Evolutionary conservation across 2,888 invertebrate genomes (phyloP).

Genomic region (Drosophila picticornis): DNA sequence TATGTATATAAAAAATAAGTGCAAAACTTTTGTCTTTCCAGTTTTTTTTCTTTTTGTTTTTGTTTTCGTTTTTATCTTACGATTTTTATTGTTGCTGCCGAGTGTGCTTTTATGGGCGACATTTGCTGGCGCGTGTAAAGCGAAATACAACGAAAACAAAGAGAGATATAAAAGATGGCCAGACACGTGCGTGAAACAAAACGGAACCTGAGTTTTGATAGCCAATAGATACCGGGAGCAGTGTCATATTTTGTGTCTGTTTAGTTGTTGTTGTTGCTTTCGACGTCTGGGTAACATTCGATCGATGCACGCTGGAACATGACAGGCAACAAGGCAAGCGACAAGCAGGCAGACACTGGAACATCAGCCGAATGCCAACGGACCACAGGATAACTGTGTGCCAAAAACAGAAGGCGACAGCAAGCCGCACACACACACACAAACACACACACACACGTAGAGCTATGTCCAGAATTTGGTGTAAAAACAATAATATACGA

Average conservation of each 20-base stretch:
- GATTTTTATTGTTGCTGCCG: slow-evolving; percentile 44
- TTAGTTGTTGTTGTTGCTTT: neutral
- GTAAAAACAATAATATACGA: slow-evolving; percentile 62
- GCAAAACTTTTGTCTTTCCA: slow-evolving; percentile 47
- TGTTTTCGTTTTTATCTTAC: slow-evolving; percentile 42
- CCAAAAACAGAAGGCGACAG: slow-evolving; percentile 45
- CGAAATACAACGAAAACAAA: slow-evolving; percentile 18
- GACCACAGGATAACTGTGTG: slow-evolving; percentile 31
- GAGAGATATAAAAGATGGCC: slow-evolving; percentile 58
- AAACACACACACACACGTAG: slow-evolving; percentile 1
- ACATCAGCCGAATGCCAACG: slow-evolving; percentile 28
- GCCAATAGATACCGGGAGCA: slow-evolving; percentile 13
- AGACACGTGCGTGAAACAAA: slow-evolving; percentile 72
- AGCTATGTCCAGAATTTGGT: slow-evolving; percentile 31
- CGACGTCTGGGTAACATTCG: slow-evolving; percentile 47
- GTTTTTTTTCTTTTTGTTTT: slow-evolving; percentile 12
- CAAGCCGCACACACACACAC: slow-evolving; percentile 12
- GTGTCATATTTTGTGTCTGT: slow-evolving; percentile 1
- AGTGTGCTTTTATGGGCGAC: slow-evolving; percentile 59
- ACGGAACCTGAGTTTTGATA: slow-evolving; percentile 30
- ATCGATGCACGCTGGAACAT: slow-evolving; percentile 37
- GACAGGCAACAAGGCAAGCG: slow-evolving; percentile 16
- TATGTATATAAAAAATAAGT: slow-evolving; percentile 45
- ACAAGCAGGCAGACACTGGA: slow-evolving; percentile 4
- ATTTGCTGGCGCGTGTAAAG: slow-evolving; percentile 69